These are phyloP conservation scores for Artemia franciscana DNA, from an alignment of 1,140 invertebrate species.

Conservation along the genomic window DNA sequence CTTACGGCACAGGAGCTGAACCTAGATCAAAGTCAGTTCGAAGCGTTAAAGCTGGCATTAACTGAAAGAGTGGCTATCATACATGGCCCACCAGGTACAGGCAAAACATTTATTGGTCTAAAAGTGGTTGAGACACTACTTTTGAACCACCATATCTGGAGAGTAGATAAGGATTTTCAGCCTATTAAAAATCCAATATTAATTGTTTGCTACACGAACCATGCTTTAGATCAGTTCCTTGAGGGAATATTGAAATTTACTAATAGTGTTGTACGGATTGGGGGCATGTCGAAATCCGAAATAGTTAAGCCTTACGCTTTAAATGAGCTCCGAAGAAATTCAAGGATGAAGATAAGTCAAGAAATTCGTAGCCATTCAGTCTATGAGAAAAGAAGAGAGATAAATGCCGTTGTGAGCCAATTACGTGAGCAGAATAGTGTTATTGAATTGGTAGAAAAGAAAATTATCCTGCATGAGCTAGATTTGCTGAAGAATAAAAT, in stretches of 20 bases:
- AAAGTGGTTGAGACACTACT: constrained; percentile 34
- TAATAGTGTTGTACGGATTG: constrained; percentile 20
- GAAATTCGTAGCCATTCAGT: no score
- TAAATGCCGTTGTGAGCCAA: no score
- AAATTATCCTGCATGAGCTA: no score
- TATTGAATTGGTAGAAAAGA: no score
- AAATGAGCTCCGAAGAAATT: no score
- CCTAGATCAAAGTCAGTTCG: neutral
- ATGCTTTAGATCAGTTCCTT: constrained; percentile 30
- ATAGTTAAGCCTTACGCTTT: no score
- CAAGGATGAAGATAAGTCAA: no score
- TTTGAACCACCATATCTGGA: neutral
- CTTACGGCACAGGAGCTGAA: neutral
- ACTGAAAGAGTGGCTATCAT: neutral
- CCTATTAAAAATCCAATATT: constrained; percentile 20
- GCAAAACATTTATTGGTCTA: constrained; percentile 47
- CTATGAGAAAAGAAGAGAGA: no score
- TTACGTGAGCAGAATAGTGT: no score
- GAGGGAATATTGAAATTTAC: constrained; percentile 20
- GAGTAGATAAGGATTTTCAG: constrained; percentile 12
- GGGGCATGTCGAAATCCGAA: constrained; percentile 6
- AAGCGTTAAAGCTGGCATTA: neutral
- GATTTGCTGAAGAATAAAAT: no score
- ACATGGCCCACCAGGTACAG: constrained; percentile 45
- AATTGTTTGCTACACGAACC: constrained; percentile 28